Evolutionary conservation across 1,140 invertebrate species (phyloP), one percentile per base, ranked within the genome.

Genomic region (Ptiloglossa arizonensis): DNA sequence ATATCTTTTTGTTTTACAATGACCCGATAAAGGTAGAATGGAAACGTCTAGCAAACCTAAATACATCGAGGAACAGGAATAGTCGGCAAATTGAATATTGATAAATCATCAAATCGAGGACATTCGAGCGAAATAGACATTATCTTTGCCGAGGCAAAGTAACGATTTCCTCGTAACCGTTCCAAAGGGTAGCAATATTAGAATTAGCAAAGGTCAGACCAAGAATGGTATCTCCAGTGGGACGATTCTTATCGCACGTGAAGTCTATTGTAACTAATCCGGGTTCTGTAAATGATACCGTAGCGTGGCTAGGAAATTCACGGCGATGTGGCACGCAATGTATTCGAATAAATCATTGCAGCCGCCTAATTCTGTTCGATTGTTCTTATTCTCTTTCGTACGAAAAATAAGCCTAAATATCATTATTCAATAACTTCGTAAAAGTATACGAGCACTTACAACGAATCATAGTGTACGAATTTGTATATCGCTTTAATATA

Each of bases 201-300:
- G 15, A 38, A 52, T 24, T 68, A 24, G n/a, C 22, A 13, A 54
- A n/a, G n/a, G 22, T 54, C 66, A 68, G 3, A 17, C 8, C 6
- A 38, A 68, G 17, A 38, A 27, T 27, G 15, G 32, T 19, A 9
- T 19, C n/a, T 38, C n/a, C 24, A 24, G 1, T n/a, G 13, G 32
- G 29, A 17, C 29, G 19, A 66, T 66, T 15, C 44, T 19, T 57
- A 80, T 71, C 79, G 41, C 54, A 46, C 57, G 54, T 67, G 27
- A 79, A 67, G 35, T 62, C 54, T 19, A 67, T 52, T 59, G 52
- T 63, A 69, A 78, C 46, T 41, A 70, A 78, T 73, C 35, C 24
- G 15, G 4, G 19, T 62, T 22, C 44, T 35, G 27, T 44, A 57
- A 80, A 62, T 13, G 66, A 67, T 79, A 80, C 70, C 66, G 24